Conservation (phyloP, 2,888 invertebrate species). For the Encarsia formosa region DNA sequence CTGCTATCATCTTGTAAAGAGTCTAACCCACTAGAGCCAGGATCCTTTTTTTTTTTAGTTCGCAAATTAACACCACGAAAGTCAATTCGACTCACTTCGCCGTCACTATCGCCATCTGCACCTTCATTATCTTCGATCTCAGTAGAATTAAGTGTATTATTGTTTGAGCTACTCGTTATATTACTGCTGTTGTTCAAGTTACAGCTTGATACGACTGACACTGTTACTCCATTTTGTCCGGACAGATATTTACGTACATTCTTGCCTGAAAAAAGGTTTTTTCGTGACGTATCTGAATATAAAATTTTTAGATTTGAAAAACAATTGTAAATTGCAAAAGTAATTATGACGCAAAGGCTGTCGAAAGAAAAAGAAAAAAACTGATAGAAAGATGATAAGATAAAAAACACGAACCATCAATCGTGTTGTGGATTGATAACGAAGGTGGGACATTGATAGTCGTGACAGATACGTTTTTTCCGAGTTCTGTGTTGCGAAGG, state of each 20-base stretch:
- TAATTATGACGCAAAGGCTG: no score
- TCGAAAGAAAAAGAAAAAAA: no score
- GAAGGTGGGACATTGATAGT: conserved; percentile 70
- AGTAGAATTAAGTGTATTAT: conserved; percentile 21
- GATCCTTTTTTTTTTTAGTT: conserved; percentile 60
- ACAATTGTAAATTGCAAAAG: no score
- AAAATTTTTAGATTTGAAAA: no score
- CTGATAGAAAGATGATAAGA: no score
- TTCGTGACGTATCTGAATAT: no score
- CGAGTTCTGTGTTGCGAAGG: conserved; percentile 40
- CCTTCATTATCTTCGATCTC: conserved; percentile 1
- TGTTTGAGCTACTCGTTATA: not conserved
- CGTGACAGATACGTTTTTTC: conserved; percentile 71
- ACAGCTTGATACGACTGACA: conserved; percentile 55
- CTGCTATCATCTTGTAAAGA: conserved; percentile 33
- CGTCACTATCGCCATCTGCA: conserved; percentile 62
- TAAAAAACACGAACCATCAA: conserved; percentile 56
- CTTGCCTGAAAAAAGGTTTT: conserved; percentile 39
- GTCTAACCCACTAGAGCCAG: conserved; percentile 51
- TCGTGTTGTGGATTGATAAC: conserved; percentile 54
- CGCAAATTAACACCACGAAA: conserved; percentile 67
- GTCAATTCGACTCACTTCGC: conserved; percentile 77
- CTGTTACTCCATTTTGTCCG: conserved; percentile 55
- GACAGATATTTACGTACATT: conserved; percentile 48
- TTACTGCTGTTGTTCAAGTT: conserved; percentile 33